Conservation (phyloP, 2,888 invertebrate genomes). For the Petrophora chlorosata region DNA sequence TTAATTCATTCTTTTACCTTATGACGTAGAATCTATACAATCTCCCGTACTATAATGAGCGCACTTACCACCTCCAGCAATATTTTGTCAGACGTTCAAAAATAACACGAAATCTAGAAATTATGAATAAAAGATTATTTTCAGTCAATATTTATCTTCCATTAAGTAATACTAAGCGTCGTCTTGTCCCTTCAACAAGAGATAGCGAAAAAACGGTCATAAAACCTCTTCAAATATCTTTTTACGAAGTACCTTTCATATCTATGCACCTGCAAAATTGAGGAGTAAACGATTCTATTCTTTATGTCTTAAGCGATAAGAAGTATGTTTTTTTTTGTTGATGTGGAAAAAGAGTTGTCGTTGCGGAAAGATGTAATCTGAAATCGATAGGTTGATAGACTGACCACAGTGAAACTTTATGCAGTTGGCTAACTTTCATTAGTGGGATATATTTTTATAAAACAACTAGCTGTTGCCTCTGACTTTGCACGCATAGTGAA, state of each 20-base stretch:
- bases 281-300: too few relatives aligned
- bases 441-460: not conserved
- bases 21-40: too few relatives aligned
- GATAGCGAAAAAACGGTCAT: conserved; percentile 51
- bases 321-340: not conserved
- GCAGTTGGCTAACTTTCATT: not conserved
- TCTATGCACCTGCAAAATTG: not conserved
- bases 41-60: too few relatives aligned
- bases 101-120: not conserved
- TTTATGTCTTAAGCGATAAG: too few relatives aligned
- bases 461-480: not conserved
- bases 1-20: too few relatives aligned
- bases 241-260: conserved; percentile 1
- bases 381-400: conserved; percentile 45
- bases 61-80: too few relatives aligned
- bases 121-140: conserved; percentile 9
- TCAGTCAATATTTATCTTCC: conserved; percentile 18
- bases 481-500: too few relatives aligned
- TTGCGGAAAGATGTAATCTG: conserved; percentile 38
- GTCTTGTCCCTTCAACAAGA: conserved; percentile 31
- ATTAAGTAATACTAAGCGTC: conserved; percentile 18
- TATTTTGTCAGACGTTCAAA: too few relatives aligned
- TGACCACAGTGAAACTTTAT: conserved; percentile 4
- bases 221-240: conserved; percentile 47
- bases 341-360: too few relatives aligned